A percentile compares a stretch with the other conserved stretches of the same genome.
These are phyloP conservation scores for Entosphenus tridentatus DNA, from an alignment of 2,113 vertebrate species.

Conservation along the genomic window DNA sequence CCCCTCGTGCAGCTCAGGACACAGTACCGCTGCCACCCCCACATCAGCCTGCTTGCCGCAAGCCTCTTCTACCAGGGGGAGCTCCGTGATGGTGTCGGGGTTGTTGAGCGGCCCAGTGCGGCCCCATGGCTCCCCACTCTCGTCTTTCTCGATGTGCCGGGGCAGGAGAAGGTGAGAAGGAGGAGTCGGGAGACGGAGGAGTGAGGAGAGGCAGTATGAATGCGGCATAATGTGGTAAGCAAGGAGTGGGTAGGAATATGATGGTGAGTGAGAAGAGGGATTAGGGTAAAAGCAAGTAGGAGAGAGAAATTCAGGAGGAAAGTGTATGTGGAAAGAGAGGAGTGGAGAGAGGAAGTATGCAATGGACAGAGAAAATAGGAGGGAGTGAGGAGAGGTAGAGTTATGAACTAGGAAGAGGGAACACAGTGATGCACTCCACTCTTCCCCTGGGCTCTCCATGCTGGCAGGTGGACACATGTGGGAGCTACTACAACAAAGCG, in stretches of 20 bases:
- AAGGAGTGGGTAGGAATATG: background rate
- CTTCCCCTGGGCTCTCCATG: background rate
- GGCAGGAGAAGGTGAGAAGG: slow-evolving; percentile 26
- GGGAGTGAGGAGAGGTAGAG: background rate
- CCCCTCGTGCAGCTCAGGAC: slow-evolving; percentile 22
- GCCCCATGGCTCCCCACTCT: slow-evolving; percentile 34
- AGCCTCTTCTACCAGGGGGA: slow-evolving; percentile 29
- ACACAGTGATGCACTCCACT: background rate
- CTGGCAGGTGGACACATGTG: slow-evolving; percentile 17
- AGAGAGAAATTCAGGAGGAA: background rate
- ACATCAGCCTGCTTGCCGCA: slow-evolving; percentile 27
- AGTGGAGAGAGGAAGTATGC: background rate
- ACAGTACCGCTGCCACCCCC: slow-evolving; percentile 38
- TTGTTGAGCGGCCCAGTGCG: slow-evolving; percentile 21
- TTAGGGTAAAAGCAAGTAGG: background rate
- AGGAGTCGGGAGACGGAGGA: slow-evolving; percentile 23
- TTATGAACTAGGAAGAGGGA: background rate
- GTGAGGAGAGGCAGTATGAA: slow-evolving; percentile 13
- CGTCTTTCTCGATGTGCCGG: slow-evolving; percentile 29
- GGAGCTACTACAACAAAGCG: slow-evolving; percentile 33
- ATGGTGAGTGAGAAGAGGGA: background rate
- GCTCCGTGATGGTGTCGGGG: slow-evolving; percentile 24
- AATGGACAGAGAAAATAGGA: background rate
- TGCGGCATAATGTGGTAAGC: background rate
- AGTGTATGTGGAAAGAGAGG: background rate